A percentile compares a stretch with the other conserved stretches of the same genome.
Conservation (phyloP, 2,797 vertebrate genomes). For the Coregonus ussuriensis region DNA sequence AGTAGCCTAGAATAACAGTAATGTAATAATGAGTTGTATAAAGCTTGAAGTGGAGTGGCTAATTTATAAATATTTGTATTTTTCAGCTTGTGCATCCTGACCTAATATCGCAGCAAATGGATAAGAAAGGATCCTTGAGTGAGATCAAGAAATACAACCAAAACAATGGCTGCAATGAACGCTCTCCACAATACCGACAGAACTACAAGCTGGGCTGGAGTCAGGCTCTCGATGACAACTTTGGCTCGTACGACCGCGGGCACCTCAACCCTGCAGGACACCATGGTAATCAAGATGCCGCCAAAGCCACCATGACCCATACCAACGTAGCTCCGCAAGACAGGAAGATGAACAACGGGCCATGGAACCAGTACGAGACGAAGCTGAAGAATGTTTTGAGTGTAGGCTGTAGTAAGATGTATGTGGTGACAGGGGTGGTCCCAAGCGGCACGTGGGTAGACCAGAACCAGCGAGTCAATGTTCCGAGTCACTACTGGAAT, state of each 20-base stretch:
- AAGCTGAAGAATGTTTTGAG: neutral
- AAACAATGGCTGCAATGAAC: neutral
- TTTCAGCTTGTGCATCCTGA: conserved; percentile 9
- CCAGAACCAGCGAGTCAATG: neutral
- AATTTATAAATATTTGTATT: neutral
- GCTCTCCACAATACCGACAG: neutral
- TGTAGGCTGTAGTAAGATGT: neutral
- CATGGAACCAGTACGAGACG: neutral
- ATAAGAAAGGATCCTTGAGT: neutral
- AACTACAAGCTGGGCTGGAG: conserved; percentile 1
- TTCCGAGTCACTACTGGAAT: conserved; percentile 14
- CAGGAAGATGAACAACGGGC: rapidly evolving
- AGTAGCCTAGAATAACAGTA: neutral
- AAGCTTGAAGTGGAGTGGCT: neutral
- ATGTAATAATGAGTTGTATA: neutral
- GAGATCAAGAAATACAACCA: neutral
- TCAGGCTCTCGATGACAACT: neutral
- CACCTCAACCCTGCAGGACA: conserved; percentile 2
- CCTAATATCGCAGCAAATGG: neutral
- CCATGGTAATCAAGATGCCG: neutral
- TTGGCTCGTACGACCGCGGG: neutral
- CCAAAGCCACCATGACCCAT: conserved; percentile 6
- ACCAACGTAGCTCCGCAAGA: conserved; percentile 5
- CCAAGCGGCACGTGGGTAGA: neutral
- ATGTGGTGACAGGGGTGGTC: conserved; percentile 3